Evolutionary conservation across 2,113 vertebrate species (phyloP).

Genomic region (Nerophis ophidion): DNA sequence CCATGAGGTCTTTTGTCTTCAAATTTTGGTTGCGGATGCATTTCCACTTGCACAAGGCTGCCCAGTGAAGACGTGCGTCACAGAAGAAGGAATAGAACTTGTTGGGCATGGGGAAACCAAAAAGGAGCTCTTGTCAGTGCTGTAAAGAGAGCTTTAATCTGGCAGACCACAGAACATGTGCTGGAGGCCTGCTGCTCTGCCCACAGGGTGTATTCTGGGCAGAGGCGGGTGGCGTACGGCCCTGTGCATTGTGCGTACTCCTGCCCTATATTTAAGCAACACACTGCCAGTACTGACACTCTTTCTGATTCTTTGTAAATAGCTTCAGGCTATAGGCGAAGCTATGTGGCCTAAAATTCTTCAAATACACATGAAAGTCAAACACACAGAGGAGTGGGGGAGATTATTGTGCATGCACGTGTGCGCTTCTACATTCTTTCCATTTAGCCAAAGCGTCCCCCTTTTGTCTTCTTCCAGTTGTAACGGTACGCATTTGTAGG

Average conservation of each 20-base stretch:
- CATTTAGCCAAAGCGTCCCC: no score
- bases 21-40: constrained; percentile 71
- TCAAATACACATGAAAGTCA: constrained; percentile 39
- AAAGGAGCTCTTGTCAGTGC: constrained; percentile 70
- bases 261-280: constrained; percentile 69
- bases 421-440: no score
- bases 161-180: constrained; percentile 71
- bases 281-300: constrained; percentile 54
- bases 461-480: no score
- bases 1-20: constrained; percentile 61
- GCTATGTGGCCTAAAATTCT: constrained; percentile 45
- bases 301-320: constrained; percentile 63
- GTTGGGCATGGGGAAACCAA: constrained; percentile 62
- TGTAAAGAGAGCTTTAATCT: constrained; percentile 77
- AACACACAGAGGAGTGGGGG: background rate
- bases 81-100: constrained; percentile 49
- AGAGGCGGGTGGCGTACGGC: constrained; percentile 57
- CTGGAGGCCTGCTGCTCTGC: constrained; percentile 64
- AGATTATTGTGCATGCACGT: constrained; percentile 3
- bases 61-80: constrained; percentile 47
- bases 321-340: constrained; percentile 43
- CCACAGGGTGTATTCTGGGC: constrained; percentile 74
- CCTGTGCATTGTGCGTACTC: constrained; percentile 67
- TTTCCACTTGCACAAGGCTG: constrained; percentile 66
- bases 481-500: no score